Base-by-base conservation (phyloP, 1,140 invertebrate species). In the Diorhabda sublineata region DNA sequence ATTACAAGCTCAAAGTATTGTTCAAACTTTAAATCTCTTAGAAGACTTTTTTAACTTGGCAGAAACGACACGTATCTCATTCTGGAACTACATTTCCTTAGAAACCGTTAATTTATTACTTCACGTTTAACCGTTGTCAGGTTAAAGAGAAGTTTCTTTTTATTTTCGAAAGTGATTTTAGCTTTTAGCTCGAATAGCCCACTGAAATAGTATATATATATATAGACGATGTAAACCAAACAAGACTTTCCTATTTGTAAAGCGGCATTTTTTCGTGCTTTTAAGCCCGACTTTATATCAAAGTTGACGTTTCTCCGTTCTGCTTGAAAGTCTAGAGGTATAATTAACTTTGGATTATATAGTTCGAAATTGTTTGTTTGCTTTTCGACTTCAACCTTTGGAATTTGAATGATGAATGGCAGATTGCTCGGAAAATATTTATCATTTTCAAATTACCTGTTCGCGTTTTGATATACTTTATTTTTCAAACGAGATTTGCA, bases 81-180 rank as follows among this genome's bases (percentile, higher is more conserved):
- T 52, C 2, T 52, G 47, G 6, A 8, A n/a, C 47, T 8, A 52
- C 47, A 52, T 52, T 52, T 52, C 2, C 47, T 3, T 52, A 3
- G n/a, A 52, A 52, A n/a, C 47, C 47, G 47, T 52, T 52, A 52
- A 52, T 52, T 52, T n/a, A 52, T 52, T 52, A 52, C 47, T 52
- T 6, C 47, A 52, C 47, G 47, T 52, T 52, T 8, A 52, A 52
- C 47, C 47, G 47, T 52, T 52, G 47, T 52, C 47, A 52, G 47
- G 47, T 52, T 52, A 52, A 52, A 52, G 47, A 52, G 47, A 52
- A 52, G 47, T 52, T 52, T 52, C 47, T 52, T 52, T 52, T 52
- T 52, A 52, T 52, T 52, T 52, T 52, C 47, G 47, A 52, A 52
- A 52, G 6, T 52, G 47, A 52, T n/a, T 52, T n/a, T n/a, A 52